phyloP scores from a whole-genome alignment of 2,888 invertebrate species.

The Epicampocera succincta region DNA sequence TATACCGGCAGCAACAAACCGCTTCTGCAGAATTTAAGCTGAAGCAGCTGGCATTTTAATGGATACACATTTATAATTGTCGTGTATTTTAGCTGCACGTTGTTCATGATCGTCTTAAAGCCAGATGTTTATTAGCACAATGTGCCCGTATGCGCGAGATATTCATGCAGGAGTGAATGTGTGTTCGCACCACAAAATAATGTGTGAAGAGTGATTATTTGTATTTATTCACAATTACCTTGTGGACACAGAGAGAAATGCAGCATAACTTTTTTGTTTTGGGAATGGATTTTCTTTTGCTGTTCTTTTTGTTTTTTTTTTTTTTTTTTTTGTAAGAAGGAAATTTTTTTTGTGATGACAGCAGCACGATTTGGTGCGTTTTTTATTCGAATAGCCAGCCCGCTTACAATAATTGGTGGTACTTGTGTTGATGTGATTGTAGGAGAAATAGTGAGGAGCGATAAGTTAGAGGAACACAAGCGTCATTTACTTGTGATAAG shows the following conservation, averaged over 20 bases:
- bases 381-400: too few relatives aligned
- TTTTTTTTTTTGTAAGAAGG: too few relatives aligned
- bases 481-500: too few relatives aligned
- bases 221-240: not conserved
- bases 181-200: not conserved
- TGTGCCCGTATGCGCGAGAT: not conserved
- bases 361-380: too few relatives aligned
- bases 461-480: too few relatives aligned
- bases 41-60: constrained; percentile 61
- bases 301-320: too few relatives aligned
- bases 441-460: too few relatives aligned
- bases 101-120: constrained; percentile 10
- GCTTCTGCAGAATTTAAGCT: not conserved
- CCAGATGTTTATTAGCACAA: constrained; percentile 36
- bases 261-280: too few relatives aligned
- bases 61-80: constrained; percentile 64
- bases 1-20: constrained; percentile 3
- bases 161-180: not conserved
- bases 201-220: constrained; percentile 5
- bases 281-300: too few relatives aligned
- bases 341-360: too few relatives aligned
- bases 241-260: not conserved
- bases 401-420: too few relatives aligned
- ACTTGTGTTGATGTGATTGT: too few relatives aligned
- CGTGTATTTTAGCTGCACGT: constrained; percentile 30